Evolutionary conservation across 2,113 vertebrate genomes (phyloP).

Genomic region (Osmerus mordax): DNA sequence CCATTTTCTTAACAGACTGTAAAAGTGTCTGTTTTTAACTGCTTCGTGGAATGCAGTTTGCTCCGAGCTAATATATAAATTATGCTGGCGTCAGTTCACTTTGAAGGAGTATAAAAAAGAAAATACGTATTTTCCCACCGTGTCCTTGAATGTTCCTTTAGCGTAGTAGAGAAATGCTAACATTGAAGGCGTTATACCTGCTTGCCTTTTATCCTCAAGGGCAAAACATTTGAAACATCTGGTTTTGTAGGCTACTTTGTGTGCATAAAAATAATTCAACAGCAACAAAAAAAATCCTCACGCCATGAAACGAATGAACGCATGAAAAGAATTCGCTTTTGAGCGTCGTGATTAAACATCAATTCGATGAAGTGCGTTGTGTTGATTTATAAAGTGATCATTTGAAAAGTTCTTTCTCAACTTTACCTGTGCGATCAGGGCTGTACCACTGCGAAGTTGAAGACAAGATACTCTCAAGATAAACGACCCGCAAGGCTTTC

Average conservation of each 20-base stretch:
- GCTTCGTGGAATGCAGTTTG: slow-evolving; percentile 25
- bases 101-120: slow-evolving; percentile 7
- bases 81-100: slow-evolving; percentile 28
- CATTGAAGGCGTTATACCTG: background rate
- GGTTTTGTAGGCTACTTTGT: background rate
- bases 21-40: slow-evolving; percentile 1
- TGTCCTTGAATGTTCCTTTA: slow-evolving; percentile 50
- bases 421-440: slow-evolving; percentile 33
- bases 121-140: slow-evolving; percentile 11
- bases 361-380: too few species aligned
- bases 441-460: slow-evolving; percentile 55
- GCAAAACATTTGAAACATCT: background rate
- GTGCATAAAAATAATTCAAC: background rate
- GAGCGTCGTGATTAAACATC: background rate
- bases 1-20: slow-evolving; percentile 11
- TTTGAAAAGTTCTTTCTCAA: background rate
- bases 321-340: background rate
- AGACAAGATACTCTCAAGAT: slow-evolving; percentile 69
- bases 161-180: slow-evolving; percentile 3
- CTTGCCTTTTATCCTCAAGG: background rate
- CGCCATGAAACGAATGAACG: background rate
- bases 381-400: background rate
- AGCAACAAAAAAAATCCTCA: background rate
- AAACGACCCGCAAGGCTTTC: slow-evolving; percentile 73
- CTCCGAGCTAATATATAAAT: slow-evolving; percentile 20